Conservation (phyloP, 1,140 invertebrate species). For the Heliconius melpomene region DNA sequence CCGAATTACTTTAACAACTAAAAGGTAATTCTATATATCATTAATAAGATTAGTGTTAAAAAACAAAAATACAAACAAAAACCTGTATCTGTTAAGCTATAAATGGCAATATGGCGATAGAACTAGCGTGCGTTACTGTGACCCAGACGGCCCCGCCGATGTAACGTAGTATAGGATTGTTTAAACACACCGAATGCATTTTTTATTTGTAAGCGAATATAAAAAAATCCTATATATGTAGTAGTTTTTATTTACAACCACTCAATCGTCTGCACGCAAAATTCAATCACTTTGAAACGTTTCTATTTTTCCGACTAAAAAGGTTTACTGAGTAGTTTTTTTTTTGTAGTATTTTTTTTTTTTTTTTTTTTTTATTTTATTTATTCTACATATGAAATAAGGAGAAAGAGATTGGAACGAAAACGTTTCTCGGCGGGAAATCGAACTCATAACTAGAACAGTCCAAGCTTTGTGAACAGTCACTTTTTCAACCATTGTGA, state of each 20-base stretch:
- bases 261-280: conserved; percentile 18
- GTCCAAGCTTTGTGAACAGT: too few relatives aligned
- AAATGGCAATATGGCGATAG: not conserved
- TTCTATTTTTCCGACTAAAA: conserved; percentile 2
- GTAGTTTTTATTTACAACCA: conserved; percentile 22
- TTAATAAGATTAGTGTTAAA: not conserved
- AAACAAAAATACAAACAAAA: not conserved
- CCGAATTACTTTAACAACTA: too few relatives aligned
- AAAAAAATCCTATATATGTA: not conserved
- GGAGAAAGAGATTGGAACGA: too few relatives aligned
- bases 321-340: not conserved
- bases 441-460: too few relatives aligned
- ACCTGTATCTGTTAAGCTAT: not conserved
- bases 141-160: conserved; percentile 43
- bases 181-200: conserved; percentile 28
- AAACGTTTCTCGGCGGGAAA: too few relatives aligned
- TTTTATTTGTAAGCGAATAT: conserved; percentile 26
- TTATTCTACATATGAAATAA: too few relatives aligned
- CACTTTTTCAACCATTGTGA: too few relatives aligned
- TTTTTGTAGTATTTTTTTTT: not conserved
- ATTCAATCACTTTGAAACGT: conserved; percentile 15
- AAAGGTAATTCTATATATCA: not conserved
- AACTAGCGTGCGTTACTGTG: conserved; percentile 38
- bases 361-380: not conserved
- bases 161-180: conserved; percentile 20